These are phyloP conservation scores for Sebastes matsubarae DNA, from an alignment of 2,797 vertebrate species.

Conservation along the genomic window DNA sequence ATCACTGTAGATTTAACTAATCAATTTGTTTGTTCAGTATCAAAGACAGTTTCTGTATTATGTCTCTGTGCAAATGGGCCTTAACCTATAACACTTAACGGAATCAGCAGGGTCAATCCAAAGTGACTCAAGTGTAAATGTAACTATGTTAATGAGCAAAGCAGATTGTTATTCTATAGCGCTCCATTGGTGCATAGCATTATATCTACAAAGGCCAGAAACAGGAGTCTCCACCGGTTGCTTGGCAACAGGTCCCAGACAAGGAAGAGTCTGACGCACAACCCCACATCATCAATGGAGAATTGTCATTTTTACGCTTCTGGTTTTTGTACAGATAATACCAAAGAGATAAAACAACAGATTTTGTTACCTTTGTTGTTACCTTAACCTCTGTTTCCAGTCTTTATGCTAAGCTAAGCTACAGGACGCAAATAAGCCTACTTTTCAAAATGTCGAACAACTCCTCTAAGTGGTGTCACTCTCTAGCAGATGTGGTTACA, in stretches of 20 bases:
- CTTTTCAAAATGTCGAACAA: fast-evolving
- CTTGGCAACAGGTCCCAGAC: neutral
- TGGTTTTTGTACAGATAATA: neutral
- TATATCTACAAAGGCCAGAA: neutral
- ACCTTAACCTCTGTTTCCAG: neutral
- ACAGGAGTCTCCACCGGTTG: neutral
- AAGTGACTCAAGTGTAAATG: neutral
- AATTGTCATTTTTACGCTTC: neutral
- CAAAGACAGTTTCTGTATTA: neutral
- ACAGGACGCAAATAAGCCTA: no score
- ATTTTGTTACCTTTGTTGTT: neutral
- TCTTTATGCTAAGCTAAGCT: neutral
- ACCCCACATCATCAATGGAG: neutral
- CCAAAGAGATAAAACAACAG: neutral
- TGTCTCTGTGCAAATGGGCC: neutral
- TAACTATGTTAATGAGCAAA: neutral
- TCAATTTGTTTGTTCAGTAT: neutral
- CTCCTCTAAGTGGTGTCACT: neutral
- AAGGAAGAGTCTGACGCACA: neutral
- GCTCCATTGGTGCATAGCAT: neutral
- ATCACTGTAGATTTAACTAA: neutral
- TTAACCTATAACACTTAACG: neutral
- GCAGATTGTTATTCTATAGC: neutral
- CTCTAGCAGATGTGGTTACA: neutral
- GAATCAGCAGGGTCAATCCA: neutral